Evolutionary conservation across 2,888 invertebrate species (phyloP).

Genomic region (Lepas anatifera): DNA sequence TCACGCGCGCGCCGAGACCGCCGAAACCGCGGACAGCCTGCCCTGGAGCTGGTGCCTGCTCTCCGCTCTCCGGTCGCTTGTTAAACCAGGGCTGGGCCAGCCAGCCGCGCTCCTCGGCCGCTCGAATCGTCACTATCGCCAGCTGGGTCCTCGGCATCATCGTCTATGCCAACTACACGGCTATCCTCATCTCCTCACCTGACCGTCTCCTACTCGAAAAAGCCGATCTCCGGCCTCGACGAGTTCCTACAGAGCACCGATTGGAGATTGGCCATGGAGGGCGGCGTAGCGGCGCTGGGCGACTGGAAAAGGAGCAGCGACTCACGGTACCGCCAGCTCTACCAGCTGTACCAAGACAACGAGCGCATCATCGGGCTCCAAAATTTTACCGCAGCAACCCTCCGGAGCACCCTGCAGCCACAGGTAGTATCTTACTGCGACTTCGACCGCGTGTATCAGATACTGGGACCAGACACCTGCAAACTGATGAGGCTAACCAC

Average conservation of each 20-base stretch:
- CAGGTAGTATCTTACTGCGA: not conserved
- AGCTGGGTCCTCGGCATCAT: not conserved
- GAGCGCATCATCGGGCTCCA: not conserved
- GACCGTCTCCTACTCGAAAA: not conserved
- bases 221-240: not conserved
- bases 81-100: not conserved
- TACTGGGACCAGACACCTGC: not conserved
- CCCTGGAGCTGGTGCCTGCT: not conserved
- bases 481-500: not conserved
- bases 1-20: not conserved
- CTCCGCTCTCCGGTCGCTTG: not conserved
- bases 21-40: not conserved
- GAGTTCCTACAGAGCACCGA: not conserved
- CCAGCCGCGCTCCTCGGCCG: not conserved
- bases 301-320: not conserved
- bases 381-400: not conserved
- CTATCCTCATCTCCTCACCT: not conserved
- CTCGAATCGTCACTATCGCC: not conserved
- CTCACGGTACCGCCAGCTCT: not conserved
- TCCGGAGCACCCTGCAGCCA: not conserved
- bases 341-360: not conserved
- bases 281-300: not conserved
- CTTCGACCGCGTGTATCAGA: not conserved
- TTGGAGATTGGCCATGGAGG: not conserved
- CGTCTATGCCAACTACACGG: not conserved